Evolutionary conservation across 2,113 vertebrate species (phyloP).

Genomic region (Gallinago paraguaiae): DNA sequence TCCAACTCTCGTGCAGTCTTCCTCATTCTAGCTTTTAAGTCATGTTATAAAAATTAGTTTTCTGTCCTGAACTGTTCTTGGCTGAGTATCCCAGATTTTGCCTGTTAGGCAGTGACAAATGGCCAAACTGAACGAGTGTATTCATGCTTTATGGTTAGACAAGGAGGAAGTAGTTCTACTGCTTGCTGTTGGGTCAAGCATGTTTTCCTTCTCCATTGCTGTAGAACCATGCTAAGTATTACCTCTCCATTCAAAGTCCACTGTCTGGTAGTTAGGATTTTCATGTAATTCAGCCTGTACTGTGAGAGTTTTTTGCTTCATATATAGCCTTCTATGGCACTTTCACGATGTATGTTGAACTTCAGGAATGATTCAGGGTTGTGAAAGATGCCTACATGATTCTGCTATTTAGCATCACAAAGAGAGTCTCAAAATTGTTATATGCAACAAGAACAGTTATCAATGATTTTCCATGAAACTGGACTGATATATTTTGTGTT

Average conservation of each 20-base stretch:
- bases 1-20: neutral
- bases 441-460: neutral
- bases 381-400: neutral
- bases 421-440: neutral
- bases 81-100: neutral
- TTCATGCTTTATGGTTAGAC: neutral
- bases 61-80: neutral
- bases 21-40: neutral
- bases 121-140: neutral
- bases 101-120: neutral
- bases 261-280: neutral
- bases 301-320: neutral
- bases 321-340: neutral
- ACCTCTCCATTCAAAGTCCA: neutral
- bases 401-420: neutral
- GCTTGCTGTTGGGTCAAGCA: neutral
- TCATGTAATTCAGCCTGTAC: neutral
- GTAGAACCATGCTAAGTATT: neutral
- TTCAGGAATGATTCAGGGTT: neutral
- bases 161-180: neutral
- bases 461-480: neutral
- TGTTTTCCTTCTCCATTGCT: neutral
- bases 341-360: neutral
- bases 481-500: neutral
- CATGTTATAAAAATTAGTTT: neutral